These are phyloP conservation scores for Vicugna pacos DNA, from an alignment of 2,113 vertebrate species.

Conservation along the genomic window DNA sequence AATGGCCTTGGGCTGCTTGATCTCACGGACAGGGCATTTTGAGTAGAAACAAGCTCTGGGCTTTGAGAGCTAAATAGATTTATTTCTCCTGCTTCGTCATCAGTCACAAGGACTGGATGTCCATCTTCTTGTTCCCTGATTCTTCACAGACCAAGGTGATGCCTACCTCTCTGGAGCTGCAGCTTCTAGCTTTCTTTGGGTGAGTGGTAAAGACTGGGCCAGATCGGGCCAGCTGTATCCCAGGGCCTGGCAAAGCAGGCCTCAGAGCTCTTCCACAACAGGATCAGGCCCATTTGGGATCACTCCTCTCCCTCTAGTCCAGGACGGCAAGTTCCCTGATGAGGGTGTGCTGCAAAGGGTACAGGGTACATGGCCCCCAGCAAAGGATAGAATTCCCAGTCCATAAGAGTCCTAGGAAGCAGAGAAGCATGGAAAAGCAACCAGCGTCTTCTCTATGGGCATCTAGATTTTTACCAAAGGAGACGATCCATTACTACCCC, in stretches of 20 bases:
- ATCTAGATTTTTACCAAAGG: conserved; percentile 1
- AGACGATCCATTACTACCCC: background rate
- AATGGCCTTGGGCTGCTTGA: conserved; percentile 1
- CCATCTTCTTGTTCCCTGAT: background rate
- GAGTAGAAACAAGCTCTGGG: conserved; percentile 36
- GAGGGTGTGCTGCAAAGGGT: background rate
- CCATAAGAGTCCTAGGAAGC: background rate
- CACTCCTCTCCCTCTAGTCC: background rate
- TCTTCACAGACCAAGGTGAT: conserved; percentile 35
- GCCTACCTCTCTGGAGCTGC: conserved; percentile 5
- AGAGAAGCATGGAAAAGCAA: background rate
- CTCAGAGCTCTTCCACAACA: background rate
- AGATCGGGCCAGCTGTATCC: background rate
- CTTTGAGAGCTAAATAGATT: background rate
- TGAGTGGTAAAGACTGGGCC: background rate
- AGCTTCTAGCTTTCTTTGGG: background rate
- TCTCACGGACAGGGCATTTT: background rate
- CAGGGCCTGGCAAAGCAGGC: background rate
- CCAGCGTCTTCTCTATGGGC: background rate
- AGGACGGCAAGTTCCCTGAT: background rate
- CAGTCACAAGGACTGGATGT: background rate
- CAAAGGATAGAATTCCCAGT: background rate
- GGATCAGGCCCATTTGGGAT: background rate
- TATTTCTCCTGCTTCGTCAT: conserved; percentile 24
- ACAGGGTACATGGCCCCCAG: background rate